These are phyloP conservation scores for Lagopus muta DNA, from an alignment of 2,113 vertebrate genomes.

Conservation along the genomic window DNA sequence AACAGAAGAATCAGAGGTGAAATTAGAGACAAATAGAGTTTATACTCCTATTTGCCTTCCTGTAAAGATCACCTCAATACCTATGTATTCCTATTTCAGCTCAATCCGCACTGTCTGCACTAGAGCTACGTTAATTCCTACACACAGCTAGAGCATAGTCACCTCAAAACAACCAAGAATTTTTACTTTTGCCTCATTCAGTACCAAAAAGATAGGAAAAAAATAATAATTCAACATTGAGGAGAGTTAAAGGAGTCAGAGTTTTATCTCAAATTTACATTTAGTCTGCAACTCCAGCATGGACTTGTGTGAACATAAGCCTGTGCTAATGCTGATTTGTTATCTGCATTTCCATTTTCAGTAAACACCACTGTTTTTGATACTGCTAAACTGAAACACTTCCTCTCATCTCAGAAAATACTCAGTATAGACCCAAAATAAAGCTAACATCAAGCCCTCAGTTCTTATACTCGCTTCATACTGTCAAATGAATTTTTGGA, in stretches of 20 bases:
- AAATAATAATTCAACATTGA: not conserved
- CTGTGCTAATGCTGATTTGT: not conserved
- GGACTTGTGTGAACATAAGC: not conserved
- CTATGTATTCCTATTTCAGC: accelerated
- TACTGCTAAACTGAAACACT: not conserved
- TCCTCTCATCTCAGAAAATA: not conserved
- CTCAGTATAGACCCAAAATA: not conserved
- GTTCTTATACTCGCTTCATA: not conserved
- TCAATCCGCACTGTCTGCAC: not conserved
- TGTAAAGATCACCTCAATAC: not conserved
- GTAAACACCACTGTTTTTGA: not conserved
- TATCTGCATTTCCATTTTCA: not conserved
- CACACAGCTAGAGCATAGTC: too few species aligned
- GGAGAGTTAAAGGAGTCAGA: not conserved
- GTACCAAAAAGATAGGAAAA: not conserved
- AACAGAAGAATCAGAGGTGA: not conserved
- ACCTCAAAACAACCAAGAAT: not conserved
- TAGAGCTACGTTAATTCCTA: not conserved
- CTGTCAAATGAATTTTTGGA: not conserved
- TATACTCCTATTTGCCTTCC: not conserved
- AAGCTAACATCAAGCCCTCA: not conserved
- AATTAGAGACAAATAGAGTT: not conserved
- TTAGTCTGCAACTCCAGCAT: not conserved
- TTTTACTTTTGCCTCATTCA: not conserved
- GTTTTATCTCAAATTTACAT: not conserved